A percentile compares a stretch with the other conserved stretches of the same genome.
phyloP scores from a whole-genome alignment of 2,113 vertebrate genomes.

The Otocyon megalotis region DNA sequence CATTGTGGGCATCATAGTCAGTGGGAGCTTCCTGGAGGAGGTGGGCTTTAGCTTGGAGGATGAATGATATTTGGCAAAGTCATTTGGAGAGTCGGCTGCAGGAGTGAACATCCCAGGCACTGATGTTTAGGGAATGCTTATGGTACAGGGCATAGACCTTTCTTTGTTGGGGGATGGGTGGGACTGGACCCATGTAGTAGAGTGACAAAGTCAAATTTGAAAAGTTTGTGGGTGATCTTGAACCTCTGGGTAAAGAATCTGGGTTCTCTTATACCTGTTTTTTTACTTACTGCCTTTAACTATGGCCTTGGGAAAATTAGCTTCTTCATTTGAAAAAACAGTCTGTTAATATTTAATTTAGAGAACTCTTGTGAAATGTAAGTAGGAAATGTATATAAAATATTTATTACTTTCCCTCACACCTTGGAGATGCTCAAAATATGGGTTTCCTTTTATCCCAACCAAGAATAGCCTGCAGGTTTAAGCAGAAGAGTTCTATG shows the following conservation, averaged over 20 bases:
- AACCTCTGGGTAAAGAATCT: background rate
- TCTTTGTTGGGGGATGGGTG: background rate
- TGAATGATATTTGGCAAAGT: background rate
- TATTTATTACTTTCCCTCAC: background rate
- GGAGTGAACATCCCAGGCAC: background rate
- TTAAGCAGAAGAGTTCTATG: background rate
- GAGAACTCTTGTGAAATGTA: background rate
- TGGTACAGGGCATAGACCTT: fast-evolving
- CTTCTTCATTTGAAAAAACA: background rate
- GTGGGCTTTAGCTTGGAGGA: fast-evolving
- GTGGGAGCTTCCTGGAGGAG: background rate
- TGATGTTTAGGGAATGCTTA: background rate
- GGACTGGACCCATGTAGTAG: background rate
- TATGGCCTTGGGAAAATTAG: background rate
- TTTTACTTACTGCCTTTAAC: background rate
- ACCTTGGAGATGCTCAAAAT: background rate
- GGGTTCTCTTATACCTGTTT: background rate
- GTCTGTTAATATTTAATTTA: constrained; percentile 26
- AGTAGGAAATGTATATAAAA: background rate
- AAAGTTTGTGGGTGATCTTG: background rate
- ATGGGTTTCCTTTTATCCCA: background rate
- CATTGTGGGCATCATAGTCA: fast-evolving
- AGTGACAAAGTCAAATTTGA: background rate
- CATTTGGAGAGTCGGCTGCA: background rate
- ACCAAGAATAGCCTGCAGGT: background rate